These are phyloP conservation scores for Tachycineta bicolor DNA, from an alignment of 2,113 vertebrate species.

Conservation along the genomic window DNA sequence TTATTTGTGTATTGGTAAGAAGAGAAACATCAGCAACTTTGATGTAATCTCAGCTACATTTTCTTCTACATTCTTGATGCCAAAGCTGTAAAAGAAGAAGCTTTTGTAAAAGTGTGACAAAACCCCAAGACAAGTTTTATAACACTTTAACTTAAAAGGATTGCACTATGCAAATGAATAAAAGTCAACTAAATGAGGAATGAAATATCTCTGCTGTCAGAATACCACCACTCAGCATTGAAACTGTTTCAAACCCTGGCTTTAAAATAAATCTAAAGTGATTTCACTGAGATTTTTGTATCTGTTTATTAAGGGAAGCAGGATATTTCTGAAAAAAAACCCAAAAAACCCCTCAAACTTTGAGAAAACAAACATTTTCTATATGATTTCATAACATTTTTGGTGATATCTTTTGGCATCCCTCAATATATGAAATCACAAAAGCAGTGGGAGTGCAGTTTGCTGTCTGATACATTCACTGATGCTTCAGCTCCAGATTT, in stretches of 20 bases:
- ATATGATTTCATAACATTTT: background rate
- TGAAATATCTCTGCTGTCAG: constrained; percentile 26
- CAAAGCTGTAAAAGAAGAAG: constrained; percentile 12
- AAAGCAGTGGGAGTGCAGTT: background rate
- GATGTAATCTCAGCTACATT: background rate
- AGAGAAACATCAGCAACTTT: constrained; percentile 22
- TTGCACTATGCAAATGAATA: constrained; percentile 30
- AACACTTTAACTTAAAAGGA: constrained; percentile 42
- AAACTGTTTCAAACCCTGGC: constrained; percentile 5
- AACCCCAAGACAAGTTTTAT: constrained; percentile 15
- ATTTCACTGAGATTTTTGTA: background rate
- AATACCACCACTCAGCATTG: constrained; percentile 3
- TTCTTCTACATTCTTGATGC: background rate
- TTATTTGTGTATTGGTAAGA: background rate
- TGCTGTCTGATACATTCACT: background rate
- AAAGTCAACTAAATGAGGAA: constrained; percentile 27
- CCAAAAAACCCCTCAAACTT: rapidly evolving
- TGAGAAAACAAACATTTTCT: background rate
- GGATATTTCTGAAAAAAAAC: background rate
- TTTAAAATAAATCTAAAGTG: background rate
- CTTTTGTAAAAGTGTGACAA: constrained; percentile 39
- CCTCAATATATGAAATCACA: background rate
- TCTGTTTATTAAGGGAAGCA: background rate
- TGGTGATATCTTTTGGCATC: background rate
- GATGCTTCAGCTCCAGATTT: background rate